These are phyloP conservation scores for Pelodytes ibericus DNA, from an alignment of 2,797 vertebrate species.

Conservation along the genomic window DNA sequence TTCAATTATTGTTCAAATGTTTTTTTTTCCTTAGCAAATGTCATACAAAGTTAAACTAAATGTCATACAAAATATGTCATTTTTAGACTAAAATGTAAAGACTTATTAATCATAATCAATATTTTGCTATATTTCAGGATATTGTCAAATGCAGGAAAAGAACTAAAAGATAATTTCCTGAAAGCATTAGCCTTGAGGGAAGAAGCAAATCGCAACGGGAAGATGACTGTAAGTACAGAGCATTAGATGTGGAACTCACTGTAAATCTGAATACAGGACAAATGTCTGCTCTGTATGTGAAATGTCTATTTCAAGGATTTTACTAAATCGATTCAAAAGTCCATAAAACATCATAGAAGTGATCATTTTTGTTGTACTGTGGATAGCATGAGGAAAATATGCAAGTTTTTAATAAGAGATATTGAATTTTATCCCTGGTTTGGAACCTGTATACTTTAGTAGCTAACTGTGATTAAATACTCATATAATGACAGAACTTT, in stretches of 20 bases:
- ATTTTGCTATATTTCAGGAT: conserved; percentile 72
- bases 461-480: too few relatives aligned
- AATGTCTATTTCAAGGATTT: too few relatives aligned
- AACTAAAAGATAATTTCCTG: conserved; percentile 83
- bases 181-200: conserved; percentile 81
- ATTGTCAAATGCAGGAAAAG: conserved; percentile 79
- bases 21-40: neutral
- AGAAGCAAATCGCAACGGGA: conserved; percentile 80
- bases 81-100: neutral
- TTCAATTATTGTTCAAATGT: neutral
- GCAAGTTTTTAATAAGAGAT: too few relatives aligned
- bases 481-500: too few relatives aligned
- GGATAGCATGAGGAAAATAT: too few relatives aligned
- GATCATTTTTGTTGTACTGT: too few relatives aligned
- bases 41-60: neutral
- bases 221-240: conserved; percentile 82
- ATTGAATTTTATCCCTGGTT: too few relatives aligned
- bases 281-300: neutral
- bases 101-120: neutral
- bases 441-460: too few relatives aligned
- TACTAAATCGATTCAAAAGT: too few relatives aligned
- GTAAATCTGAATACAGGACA: neutral
- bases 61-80: neutral
- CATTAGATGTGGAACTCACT: conserved; percentile 11
- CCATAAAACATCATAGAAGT: too few relatives aligned